Evolutionary conservation across 2,888 invertebrate species (phyloP), one percentile per base, ranked within the genome.

Genomic region (Chymomyza procnemis): DNA sequence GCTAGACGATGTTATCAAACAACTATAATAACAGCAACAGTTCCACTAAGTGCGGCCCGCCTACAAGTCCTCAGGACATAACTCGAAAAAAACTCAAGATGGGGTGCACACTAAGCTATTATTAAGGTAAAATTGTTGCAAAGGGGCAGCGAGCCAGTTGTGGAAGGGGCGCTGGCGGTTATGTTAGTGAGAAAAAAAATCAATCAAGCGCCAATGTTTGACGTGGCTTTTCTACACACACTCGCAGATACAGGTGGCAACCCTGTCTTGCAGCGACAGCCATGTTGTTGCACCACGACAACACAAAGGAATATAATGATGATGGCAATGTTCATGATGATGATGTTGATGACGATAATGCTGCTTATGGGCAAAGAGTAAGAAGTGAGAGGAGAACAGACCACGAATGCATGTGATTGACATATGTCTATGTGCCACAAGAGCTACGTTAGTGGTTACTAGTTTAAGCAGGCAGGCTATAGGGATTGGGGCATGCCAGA

Each of bases 1-100:
- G 80, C 86, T 81, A 84, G 83, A 84, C 83, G 84, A 79, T 81
- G 75, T 74, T 83, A 85, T 85, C 85, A 76, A 83, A 76, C 85
- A 64, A 50, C 64, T 50, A 6, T 63, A 48, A 59, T 50, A 64
- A 63, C 62, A 55, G 47, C 50, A 18, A 64, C 41, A 61, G 58
- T n/a, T 47, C 41, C 22, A 66, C 71, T 71, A 59, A 68, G 68
- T 71, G 76, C 71, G 76, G 74, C 68, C 80, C 73, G 78, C 73
- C 80, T 71, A 73, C 69, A 80, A 41, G 81, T 74, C 80, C 69
- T 65, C 62, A 67, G 69, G 57, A 41, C 34, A 41, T 50, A 60
- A 58, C 47, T 8, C 30, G 4, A 21, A 6, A 30, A 9, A 52
- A 5, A 21, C 12, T 41, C 18, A 48, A 55, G 22, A n/a, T 26